Conservation (phyloP, 2,888 invertebrate species). For the Prosopocoilus inquinatus region DNA sequence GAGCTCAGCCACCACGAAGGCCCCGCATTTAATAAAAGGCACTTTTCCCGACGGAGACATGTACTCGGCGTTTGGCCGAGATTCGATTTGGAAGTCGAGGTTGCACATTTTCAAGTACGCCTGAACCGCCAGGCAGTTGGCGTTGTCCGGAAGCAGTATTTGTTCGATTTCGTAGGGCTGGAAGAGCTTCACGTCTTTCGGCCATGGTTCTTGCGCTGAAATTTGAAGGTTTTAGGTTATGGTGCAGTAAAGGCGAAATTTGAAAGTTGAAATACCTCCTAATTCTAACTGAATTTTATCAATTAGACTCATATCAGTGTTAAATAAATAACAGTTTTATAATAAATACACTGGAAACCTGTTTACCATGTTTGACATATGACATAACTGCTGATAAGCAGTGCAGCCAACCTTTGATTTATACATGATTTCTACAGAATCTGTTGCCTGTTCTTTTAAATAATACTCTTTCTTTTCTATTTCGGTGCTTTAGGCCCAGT, state of each 20-base stretch:
- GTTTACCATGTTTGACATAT: too few relatives aligned
- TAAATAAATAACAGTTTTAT: not conserved
- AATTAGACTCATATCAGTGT: not conserved
- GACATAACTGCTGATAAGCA: too few relatives aligned
- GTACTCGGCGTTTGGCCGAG: slow-evolving; percentile 88
- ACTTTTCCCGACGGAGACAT: slow-evolving; percentile 95
- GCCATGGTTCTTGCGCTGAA: slow-evolving; percentile 86
- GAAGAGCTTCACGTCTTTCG: slow-evolving; percentile 79
- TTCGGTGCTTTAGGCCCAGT: too few relatives aligned
- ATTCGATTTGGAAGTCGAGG: slow-evolving; percentile 77
- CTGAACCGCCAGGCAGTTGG: slow-evolving; percentile 90
- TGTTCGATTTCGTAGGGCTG: slow-evolving; percentile 93
- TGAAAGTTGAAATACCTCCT: not conserved
- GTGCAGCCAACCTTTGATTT: too few relatives aligned
- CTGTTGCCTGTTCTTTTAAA: too few relatives aligned
- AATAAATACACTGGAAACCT: not conserved
- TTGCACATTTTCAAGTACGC: slow-evolving; percentile 92
- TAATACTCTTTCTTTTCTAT: too few relatives aligned
- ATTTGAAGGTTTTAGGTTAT: slow-evolving; percentile 34
- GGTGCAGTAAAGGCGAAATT: not conserved
- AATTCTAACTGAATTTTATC: not conserved
- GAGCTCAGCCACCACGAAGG: slow-evolving; percentile 84
- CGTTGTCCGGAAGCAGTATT: slow-evolving; percentile 89
- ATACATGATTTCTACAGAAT: too few relatives aligned
- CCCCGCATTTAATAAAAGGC: slow-evolving; percentile 89